phyloP scores from a whole-genome alignment of 2,113 vertebrate genomes.

The Hippotragus niger region DNA sequence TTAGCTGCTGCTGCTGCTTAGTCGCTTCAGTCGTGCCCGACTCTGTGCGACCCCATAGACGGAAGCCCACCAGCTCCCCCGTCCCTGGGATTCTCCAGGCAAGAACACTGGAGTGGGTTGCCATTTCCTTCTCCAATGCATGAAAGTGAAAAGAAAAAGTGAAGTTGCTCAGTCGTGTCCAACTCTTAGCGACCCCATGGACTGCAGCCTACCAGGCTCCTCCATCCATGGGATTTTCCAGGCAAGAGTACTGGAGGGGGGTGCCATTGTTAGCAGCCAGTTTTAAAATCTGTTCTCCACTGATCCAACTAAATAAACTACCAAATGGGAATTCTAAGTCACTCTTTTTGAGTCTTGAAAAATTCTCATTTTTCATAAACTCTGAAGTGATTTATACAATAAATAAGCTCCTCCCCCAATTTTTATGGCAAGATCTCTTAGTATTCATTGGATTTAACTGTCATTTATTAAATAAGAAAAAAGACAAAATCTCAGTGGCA shows the following conservation, averaged over 20 bases:
- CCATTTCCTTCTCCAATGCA: no score
- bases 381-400: background rate
- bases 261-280: background rate
- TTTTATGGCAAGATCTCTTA: background rate
- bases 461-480: background rate
- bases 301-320: background rate
- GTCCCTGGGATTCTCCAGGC: no score
- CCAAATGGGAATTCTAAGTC: background rate
- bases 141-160: no score
- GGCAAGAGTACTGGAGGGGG: no score
- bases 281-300: background rate
- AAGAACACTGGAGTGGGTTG: no score
- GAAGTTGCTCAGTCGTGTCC: no score
- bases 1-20: background rate
- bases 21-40: no score
- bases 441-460: background rate
- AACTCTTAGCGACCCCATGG: no score
- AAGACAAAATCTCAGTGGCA: background rate
- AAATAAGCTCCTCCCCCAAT: background rate
- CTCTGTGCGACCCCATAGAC: no score
- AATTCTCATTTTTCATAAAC: background rate
- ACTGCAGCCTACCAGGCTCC: no score
- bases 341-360: background rate
- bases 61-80: no score
- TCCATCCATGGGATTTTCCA: no score